Conservation (phyloP, 2,888 invertebrate genomes). For the Tupiocoris notatus region DNA sequence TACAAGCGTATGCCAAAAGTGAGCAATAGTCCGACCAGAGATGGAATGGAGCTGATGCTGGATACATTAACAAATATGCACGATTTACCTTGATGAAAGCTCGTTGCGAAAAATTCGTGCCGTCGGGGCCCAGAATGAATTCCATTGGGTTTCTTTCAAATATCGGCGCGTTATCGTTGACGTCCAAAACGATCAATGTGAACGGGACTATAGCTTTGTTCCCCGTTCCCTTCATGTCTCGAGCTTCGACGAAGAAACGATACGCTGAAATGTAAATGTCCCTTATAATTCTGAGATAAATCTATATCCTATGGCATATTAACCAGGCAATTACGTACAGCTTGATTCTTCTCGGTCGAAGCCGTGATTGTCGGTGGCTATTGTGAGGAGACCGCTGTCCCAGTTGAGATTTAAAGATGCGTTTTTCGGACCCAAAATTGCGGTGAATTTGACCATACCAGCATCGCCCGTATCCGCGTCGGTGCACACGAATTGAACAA, state of each 20-base stretch:
- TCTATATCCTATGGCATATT: too few species aligned
- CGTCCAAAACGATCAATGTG: slow-evolving; percentile 69
- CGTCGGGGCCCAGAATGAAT: slow-evolving; percentile 72
- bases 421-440: slow-evolving; percentile 73
- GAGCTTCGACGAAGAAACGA: slow-evolving; percentile 79
- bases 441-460: slow-evolving; percentile 75
- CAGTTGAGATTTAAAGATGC: slow-evolving; percentile 76
- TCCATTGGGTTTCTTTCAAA: slow-evolving; percentile 79
- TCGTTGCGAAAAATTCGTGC: slow-evolving; percentile 71
- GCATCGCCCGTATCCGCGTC: slow-evolving; percentile 78
- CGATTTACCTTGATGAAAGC: slow-evolving; percentile 73
- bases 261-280: slow-evolving; percentile 57
- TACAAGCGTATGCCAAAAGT: too few species aligned
- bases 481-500: slow-evolving; percentile 63
- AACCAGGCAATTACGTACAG: slow-evolving; percentile 55
- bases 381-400: slow-evolving; percentile 74
- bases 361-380: slow-evolving; percentile 70
- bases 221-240: slow-evolving; percentile 81
- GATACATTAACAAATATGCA: too few species aligned
- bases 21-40: too few species aligned
- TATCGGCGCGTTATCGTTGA: slow-evolving; percentile 80
- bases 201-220: slow-evolving; percentile 71
- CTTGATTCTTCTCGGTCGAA: slow-evolving; percentile 81
- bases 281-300: not conserved
- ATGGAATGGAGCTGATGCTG: too few species aligned